Evolutionary conservation across 1,140 invertebrate genomes (phyloP).

Genomic region (Drosophila erecta): DNA sequence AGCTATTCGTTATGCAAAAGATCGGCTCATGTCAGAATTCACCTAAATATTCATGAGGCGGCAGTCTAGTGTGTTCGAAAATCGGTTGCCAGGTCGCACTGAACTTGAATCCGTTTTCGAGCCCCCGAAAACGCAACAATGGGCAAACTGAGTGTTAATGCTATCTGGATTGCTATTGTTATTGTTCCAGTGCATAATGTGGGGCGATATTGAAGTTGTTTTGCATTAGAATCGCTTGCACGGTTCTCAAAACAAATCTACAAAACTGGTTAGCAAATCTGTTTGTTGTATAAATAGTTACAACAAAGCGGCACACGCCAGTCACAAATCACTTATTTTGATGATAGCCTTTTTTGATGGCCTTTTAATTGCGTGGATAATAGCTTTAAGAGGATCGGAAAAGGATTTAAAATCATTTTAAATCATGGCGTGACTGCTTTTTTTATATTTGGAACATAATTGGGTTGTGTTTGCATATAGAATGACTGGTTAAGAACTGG

Average conservation of each 20-base stretch:
- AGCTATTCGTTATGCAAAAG: slow-evolving; percentile 51
- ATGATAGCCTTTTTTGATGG: slow-evolving; percentile 6
- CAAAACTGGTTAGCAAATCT: slow-evolving; percentile 30
- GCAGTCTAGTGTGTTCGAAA: slow-evolving; percentile 37
- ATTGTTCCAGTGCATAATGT: slow-evolving; percentile 22
- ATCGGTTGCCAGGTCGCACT: slow-evolving; percentile 50
- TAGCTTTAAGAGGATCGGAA: neutral
- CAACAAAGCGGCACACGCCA: slow-evolving; percentile 25
- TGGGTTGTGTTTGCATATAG: neutral
- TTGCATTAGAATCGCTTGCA: slow-evolving; percentile 38
- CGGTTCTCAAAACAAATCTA: slow-evolving; percentile 13
- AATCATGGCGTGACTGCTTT: neutral
- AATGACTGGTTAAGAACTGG: slow-evolving; percentile 5
- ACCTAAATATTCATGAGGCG: slow-evolving; percentile 65
- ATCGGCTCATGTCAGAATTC: slow-evolving; percentile 26
- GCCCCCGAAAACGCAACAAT: slow-evolving; percentile 60
- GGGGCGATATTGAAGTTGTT: slow-evolving; percentile 24
- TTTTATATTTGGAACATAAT: neutral
- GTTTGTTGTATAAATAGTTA: no score
- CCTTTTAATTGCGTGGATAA: slow-evolving; percentile 1
- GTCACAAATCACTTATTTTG: slow-evolving; percentile 23
- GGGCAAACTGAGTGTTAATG: slow-evolving; percentile 14
- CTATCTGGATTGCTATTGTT: slow-evolving; percentile 41
- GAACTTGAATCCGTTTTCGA: slow-evolving; percentile 64
- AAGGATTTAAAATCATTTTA: slow-evolving; percentile 7